A percentile compares a stretch with the other conserved stretches of the same genome.
phyloP scores from a whole-genome alignment of 2,113 vertebrate species.

The Sus scrofa region T2T-Sscrofa CM000829.6:52402001-52402500 shows the following conservation, averaged over 20 bases:
- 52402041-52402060: conserved; percentile 45
- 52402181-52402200: neutral
- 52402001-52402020: conserved; percentile 46
- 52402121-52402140: conserved; percentile 61
- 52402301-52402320: neutral
- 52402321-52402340: neutral
- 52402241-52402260: neutral
- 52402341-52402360: neutral
- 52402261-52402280: neutral
- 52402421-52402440: neutral
- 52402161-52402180: neutral
- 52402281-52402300: neutral
- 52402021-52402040: conserved; percentile 34
- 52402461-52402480: neutral
- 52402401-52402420: neutral
- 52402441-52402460: neutral
- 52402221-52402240: neutral
- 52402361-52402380: neutral
- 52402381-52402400: neutral
- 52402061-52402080: conserved; percentile 22
- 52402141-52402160: conserved; percentile 29
- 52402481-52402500: neutral
- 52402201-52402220: neutral
- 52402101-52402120: conserved; percentile 18
- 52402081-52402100: conserved; percentile 70